Evolutionary conservation across 1,140 invertebrate genomes (phyloP).

Genomic region (Melitaea cinxia): DNA sequence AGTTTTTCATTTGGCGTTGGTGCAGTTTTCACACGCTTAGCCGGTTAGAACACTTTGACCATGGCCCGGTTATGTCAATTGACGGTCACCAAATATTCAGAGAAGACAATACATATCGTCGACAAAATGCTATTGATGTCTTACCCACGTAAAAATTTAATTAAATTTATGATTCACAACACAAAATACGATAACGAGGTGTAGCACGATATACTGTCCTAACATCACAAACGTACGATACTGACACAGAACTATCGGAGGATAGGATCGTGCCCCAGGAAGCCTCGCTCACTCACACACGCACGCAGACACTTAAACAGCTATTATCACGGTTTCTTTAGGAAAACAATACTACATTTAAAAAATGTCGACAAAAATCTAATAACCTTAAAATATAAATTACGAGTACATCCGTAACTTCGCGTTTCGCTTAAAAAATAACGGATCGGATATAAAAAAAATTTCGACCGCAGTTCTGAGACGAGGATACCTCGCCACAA

Average conservation of each 20-base stretch:
- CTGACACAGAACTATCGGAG: no score
- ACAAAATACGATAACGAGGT: constrained; percentile 55
- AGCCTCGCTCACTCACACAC: constrained; percentile 65
- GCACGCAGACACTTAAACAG: constrained; percentile 65
- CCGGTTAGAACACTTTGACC: no score
- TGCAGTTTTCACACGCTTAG: no score
- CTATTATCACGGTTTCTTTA: constrained; percentile 77
- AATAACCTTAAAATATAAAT: constrained; percentile 70
- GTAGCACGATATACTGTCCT: constrained; percentile 48
- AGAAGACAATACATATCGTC: constrained; percentile 14
- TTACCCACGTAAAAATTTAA: constrained; percentile 35
- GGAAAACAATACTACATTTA: constrained; percentile 62
- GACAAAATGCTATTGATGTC: constrained; percentile 33
- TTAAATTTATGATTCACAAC: constrained; percentile 43
- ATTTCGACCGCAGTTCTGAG: constrained; percentile 1
- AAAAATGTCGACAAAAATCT: constrained; percentile 70
- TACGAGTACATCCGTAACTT: constrained; percentile 66
- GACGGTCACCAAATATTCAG: constrained; percentile 22
- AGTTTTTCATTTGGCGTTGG: no score
- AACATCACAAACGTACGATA: constrained; percentile 53
- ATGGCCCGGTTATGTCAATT: no score
- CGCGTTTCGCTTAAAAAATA: constrained; percentile 67
- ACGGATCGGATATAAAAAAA: constrained; percentile 12
- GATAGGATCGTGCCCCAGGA: constrained; percentile 74
- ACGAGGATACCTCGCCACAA: constrained; percentile 35